Percentiles rank a stretch among this genome's conserved stretches.
phyloP scores from a whole-genome alignment of 2,888 invertebrate genomes.

The Cordylochernes scorpioides region DNA sequence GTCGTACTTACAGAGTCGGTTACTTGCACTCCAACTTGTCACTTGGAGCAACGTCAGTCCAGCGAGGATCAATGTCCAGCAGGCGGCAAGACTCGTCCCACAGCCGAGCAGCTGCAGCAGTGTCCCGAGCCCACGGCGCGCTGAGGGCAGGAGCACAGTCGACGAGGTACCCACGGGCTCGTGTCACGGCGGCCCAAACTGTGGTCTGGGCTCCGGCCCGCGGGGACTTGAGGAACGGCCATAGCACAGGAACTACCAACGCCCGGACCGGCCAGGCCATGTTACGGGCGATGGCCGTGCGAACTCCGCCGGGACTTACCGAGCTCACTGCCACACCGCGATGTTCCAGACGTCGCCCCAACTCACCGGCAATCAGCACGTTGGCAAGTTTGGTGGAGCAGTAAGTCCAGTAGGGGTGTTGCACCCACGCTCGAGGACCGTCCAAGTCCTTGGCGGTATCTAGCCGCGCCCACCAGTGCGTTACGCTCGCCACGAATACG shows the following conservation, averaged over 20 bases:
- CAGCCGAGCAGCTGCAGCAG: slow-evolving; percentile 1
- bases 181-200: slow-evolving; percentile 32
- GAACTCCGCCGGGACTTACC: slow-evolving; percentile 59
- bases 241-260: slow-evolving; percentile 10
- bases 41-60: no score
- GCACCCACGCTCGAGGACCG: no score
- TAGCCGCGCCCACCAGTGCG: slow-evolving; percentile 14
- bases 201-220: slow-evolving; percentile 53
- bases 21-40: no score
- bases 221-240: slow-evolving; percentile 26
- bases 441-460: slow-evolving; percentile 15
- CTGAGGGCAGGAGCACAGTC: slow-evolving; percentile 31
- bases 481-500: slow-evolving; percentile 16
- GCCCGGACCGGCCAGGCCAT: slow-evolving; percentile 8
- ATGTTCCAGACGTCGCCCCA: slow-evolving; percentile 17
- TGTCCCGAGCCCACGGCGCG: slow-evolving; percentile 5
- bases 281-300: slow-evolving; percentile 30
- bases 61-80: no score
- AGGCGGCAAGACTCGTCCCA: slow-evolving; percentile 7
- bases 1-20: no score
- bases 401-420: slow-evolving; percentile 16
- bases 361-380: slow-evolving; percentile 20
- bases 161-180: slow-evolving; percentile 49
- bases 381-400: slow-evolving; percentile 20
- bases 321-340: slow-evolving; percentile 49